Percentiles rank a stretch among this genome's conserved stretches.
Conservation (phyloP, 2,113 vertebrate genomes). For the Microtus oregoni region DNA sequence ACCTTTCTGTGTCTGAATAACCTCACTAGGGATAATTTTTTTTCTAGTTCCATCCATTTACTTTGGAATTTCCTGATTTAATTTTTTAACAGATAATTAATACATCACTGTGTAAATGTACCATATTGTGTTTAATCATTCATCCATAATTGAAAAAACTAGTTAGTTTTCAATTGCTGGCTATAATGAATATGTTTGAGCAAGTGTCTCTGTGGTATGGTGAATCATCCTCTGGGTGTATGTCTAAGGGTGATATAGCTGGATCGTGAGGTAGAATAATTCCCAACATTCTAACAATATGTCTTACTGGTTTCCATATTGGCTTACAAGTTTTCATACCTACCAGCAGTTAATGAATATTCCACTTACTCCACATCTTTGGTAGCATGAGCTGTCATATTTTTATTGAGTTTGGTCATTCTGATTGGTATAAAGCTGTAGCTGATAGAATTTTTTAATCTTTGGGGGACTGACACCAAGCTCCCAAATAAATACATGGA, state of each 20-base stretch:
- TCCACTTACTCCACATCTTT: not conserved
- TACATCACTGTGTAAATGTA: not conserved
- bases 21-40: not conserved
- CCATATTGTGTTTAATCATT: not conserved
- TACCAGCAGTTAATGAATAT: not conserved
- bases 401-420: not conserved
- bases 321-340: not conserved
- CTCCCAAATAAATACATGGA: not conserved
- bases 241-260: not conserved
- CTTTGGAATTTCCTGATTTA: not conserved
- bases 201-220: not conserved
- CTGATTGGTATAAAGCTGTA: not conserved
- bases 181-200: not conserved
- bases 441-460: too few relatives aligned
- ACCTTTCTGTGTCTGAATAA: not conserved
- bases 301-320: not conserved
- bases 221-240: not conserved
- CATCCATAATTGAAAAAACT: not conserved
- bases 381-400: not conserved
- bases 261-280: not conserved
- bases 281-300: not conserved
- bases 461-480: not conserved
- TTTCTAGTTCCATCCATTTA: not conserved
- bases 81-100: not conserved
- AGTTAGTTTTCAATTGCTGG: not conserved